phyloP scores from a whole-genome alignment of 1,140 invertebrate species.

The Ladona fulva region DNA sequence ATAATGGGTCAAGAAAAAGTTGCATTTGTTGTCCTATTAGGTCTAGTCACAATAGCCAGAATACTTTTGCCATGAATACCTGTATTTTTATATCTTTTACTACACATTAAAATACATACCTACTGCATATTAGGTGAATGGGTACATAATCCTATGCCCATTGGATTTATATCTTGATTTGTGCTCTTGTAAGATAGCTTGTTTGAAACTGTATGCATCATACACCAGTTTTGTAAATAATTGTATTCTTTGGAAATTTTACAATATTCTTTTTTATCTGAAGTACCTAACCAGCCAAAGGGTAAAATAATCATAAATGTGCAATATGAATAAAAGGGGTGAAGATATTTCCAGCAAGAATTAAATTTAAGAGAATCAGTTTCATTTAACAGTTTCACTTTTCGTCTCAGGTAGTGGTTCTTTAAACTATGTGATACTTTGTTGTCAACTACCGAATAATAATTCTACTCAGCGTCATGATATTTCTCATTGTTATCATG shows the following conservation, averaged over 20 bases:
- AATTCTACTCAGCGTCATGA: too few species aligned
- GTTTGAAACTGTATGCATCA: background rate
- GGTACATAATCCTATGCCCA: background rate
- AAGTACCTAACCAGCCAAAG: conserved; percentile 4
- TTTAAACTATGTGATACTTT: too few species aligned
- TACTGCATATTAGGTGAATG: background rate
- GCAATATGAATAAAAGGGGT: background rate
- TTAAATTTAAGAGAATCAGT: background rate
- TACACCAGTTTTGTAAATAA: background rate
- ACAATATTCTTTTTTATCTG: background rate
- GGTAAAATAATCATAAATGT: background rate
- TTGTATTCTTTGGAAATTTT: background rate
- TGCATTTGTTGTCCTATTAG: background rate
- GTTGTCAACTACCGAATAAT: too few species aligned
- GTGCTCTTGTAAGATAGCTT: background rate
- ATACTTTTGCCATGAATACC: background rate
- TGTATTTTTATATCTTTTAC: conserved; percentile 9
- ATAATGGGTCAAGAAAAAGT: background rate
- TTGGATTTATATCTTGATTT: background rate
- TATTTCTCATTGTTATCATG: too few species aligned
- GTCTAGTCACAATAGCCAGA: background rate
- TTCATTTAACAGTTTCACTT: background rate
- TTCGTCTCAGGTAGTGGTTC: background rate
- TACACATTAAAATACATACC: background rate
- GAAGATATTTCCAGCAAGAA: background rate